These are phyloP conservation scores for Xylota sylvarum DNA, from an alignment of 2,888 invertebrate genomes.

Conservation along the genomic window DNA sequence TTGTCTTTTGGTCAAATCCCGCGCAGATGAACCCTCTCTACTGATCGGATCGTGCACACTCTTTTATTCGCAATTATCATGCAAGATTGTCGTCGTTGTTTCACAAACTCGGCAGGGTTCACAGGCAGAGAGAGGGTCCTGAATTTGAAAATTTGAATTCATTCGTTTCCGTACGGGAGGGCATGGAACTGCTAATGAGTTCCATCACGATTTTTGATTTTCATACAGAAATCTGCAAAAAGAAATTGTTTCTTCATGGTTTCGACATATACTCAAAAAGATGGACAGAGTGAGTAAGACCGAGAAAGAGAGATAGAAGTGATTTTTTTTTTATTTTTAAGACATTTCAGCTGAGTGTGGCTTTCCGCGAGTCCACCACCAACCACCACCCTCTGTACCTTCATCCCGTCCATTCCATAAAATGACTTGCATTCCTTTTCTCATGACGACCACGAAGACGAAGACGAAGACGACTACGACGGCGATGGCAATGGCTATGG, in stretches of 20 bases:
- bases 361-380: constrained; percentile 57
- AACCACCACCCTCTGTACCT: constrained; percentile 40
- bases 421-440: constrained; percentile 74
- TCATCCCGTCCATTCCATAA: constrained; percentile 48
- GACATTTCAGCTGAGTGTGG: constrained; percentile 60
- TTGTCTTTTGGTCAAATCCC: constrained; percentile 62
- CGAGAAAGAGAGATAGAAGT: constrained; percentile 14
- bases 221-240: constrained; percentile 68
- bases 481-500: constrained; percentile 47
- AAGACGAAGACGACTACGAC: constrained; percentile 26
- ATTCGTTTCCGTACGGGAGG: constrained; percentile 69
- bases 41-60: constrained; percentile 73
- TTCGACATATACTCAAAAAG: too few relatives aligned
- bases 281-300: constrained; percentile 9
- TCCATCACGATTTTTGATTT: constrained; percentile 77
- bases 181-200: constrained; percentile 76
- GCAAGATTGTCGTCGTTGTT: constrained; percentile 70
- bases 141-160: constrained; percentile 75
- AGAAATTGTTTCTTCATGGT: constrained; percentile 48
- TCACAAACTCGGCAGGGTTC: constrained; percentile 1
- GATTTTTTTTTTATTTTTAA: constrained; percentile 45
- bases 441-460: constrained; percentile 61
- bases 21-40: constrained; percentile 51
- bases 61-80: constrained; percentile 77
- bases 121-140: constrained; percentile 33